phyloP scores from a whole-genome alignment of 2,888 invertebrate genomes.

The Ctena decussata region DNA sequence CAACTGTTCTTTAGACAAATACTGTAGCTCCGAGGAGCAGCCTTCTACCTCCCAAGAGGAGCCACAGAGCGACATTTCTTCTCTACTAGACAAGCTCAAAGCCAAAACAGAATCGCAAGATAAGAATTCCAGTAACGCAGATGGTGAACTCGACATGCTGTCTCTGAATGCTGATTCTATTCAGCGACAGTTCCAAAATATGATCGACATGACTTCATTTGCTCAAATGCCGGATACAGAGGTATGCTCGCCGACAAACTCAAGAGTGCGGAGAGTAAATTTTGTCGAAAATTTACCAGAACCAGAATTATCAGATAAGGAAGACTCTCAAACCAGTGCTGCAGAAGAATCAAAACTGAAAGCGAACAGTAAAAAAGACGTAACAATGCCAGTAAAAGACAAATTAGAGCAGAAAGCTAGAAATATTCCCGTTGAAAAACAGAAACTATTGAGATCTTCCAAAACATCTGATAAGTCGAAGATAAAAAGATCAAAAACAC shows the following conservation, averaged over 20 bases:
- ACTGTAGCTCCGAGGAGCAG: background rate
- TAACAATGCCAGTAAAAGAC: background rate
- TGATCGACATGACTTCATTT: constrained; percentile 70
- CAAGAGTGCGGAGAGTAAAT: constrained; percentile 10
- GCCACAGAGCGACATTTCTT: background rate
- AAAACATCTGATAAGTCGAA: background rate
- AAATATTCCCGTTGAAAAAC: background rate
- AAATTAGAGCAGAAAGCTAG: background rate
- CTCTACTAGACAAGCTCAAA: background rate
- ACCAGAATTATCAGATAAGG: background rate
- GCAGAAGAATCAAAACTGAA: background rate
- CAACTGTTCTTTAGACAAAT: background rate
- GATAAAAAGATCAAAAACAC: background rate
- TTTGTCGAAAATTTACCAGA: constrained; percentile 18
- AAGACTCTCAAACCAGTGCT: background rate
- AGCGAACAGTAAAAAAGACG: background rate
- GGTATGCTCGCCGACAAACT: background rate
- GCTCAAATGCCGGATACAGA: constrained; percentile 48
- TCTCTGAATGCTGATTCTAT: constrained; percentile 69
- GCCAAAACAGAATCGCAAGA: background rate
- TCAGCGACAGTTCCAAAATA: constrained; percentile 71
- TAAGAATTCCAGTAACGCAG: background rate
- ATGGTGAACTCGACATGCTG: constrained; percentile 32
- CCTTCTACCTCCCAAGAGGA: background rate
- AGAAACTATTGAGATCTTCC: background rate